A percentile compares a stretch with the other conserved stretches of the same genome.
phyloP scores from a whole-genome alignment of 2,888 invertebrate genomes.

The Drosophila multiciliata region DNA sequence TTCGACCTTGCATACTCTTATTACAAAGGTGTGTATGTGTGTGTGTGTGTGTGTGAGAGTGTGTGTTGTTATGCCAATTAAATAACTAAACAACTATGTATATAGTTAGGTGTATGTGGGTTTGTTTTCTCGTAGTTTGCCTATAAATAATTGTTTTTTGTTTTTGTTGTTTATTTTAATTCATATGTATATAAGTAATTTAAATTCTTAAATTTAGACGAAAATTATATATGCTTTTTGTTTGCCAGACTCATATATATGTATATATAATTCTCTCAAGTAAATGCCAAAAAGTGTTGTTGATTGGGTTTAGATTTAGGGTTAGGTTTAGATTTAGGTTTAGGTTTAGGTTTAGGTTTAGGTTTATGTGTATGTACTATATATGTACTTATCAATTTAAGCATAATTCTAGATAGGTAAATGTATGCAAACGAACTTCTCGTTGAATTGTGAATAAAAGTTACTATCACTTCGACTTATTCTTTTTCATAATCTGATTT shows the following conservation, averaged over 20 bases:
- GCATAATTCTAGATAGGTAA: constrained; percentile 62
- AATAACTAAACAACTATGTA: constrained; percentile 64
- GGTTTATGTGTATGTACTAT: constrained; percentile 27
- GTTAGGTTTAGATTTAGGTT: constrained; percentile 6
- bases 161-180: constrained; percentile 5
- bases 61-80: constrained; percentile 59
- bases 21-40: constrained; percentile 7
- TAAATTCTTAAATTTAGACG: constrained; percentile 73
- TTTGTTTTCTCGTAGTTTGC: constrained; percentile 30
- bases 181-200: constrained; percentile 46
- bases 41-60: constrained; percentile 1
- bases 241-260: constrained; percentile 45
- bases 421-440: constrained; percentile 63
- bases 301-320: constrained; percentile 23
- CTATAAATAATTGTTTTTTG: constrained; percentile 39
- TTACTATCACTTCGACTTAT: constrained; percentile 64
- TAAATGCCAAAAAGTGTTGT: constrained; percentile 74
- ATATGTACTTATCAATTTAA: constrained; percentile 58
- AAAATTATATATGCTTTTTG: constrained; percentile 64
- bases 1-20: constrained; percentile 41
- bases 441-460: constrained; percentile 58
- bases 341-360: constrained; percentile 12
- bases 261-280: constrained; percentile 73
- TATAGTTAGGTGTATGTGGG: constrained; percentile 24
- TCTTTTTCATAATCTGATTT: constrained; percentile 33